These are phyloP conservation scores for Telmatochromis brichardi DNA, from an alignment of 2,113 vertebrate genomes.

Conservation along the genomic window DNA sequence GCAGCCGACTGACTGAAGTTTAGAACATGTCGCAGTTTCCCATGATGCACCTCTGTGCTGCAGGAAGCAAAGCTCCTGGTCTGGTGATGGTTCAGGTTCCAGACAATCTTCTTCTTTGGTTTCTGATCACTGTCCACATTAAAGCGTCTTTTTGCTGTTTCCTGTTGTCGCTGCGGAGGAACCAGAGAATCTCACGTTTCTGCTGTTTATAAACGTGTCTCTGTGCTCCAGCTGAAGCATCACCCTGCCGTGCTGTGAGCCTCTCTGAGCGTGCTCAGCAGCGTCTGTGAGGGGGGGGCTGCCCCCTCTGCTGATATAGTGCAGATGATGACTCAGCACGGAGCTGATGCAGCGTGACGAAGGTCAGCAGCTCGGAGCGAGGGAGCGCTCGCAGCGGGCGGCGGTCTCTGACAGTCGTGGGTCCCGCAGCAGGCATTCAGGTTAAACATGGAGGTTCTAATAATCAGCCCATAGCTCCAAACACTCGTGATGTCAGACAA, in stretches of 20 bases:
- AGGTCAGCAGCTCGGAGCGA: background rate
- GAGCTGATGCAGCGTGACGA: background rate
- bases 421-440: background rate
- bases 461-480: background rate
- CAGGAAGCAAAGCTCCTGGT: background rate
- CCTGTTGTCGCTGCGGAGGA: background rate
- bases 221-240: background rate
- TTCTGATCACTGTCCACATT: background rate
- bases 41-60: background rate
- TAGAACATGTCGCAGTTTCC: background rate
- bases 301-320: background rate
- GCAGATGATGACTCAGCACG: background rate
- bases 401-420: background rate
- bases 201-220: background rate
- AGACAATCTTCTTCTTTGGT: background rate
- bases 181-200: background rate
- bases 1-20: background rate
- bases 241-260: rapidly evolving
- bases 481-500: background rate
- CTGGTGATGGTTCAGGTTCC: background rate
- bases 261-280: background rate
- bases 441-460: background rate
- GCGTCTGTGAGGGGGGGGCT: background rate
- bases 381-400: background rate
- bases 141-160: background rate